These are phyloP conservation scores for Gallinago stenura DNA, from an alignment of 2,797 vertebrate species.

Conservation along the genomic window DNA sequence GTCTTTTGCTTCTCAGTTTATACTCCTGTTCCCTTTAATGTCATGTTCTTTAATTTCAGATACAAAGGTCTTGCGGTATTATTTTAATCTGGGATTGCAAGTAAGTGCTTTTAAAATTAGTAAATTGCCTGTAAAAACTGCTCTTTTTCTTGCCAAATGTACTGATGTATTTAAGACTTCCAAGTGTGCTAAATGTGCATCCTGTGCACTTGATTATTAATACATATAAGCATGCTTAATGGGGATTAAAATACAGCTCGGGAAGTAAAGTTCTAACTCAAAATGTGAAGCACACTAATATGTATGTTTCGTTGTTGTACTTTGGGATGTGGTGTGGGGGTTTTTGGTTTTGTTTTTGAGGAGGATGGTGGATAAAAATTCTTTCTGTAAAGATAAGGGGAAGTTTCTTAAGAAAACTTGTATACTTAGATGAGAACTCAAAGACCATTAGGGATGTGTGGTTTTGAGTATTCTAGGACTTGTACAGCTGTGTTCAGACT, in stretches of 20 bases:
- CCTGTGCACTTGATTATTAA: not conserved
- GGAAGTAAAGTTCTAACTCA: not conserved
- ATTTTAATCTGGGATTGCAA: slow-evolving; percentile 95
- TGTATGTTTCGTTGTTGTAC: not conserved
- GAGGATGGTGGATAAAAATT: not conserved
- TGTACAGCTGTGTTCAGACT: not conserved
- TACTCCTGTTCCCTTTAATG: not conserved
- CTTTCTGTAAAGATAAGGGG: not conserved
- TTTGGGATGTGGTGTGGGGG: not conserved
- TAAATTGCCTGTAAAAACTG: not conserved
- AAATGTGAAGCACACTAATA: not conserved
- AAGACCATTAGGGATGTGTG: not conserved
- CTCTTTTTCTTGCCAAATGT: not conserved
- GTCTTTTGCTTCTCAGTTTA: not conserved
- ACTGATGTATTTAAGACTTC: not conserved
- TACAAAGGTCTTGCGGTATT: slow-evolving; percentile 92
- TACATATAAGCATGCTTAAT: not conserved
- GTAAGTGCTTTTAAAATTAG: slow-evolving; percentile 77
- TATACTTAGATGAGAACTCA: not conserved
- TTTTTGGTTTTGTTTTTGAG: not conserved
- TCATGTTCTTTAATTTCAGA: slow-evolving; percentile 79
- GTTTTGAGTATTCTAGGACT: not conserved
- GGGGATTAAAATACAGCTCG: not conserved
- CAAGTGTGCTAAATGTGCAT: not conserved
- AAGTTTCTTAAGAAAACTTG: not conserved